phyloP scores from a whole-genome alignment of 2,797 vertebrate genomes.

The Spinus olivaceus region DNA sequence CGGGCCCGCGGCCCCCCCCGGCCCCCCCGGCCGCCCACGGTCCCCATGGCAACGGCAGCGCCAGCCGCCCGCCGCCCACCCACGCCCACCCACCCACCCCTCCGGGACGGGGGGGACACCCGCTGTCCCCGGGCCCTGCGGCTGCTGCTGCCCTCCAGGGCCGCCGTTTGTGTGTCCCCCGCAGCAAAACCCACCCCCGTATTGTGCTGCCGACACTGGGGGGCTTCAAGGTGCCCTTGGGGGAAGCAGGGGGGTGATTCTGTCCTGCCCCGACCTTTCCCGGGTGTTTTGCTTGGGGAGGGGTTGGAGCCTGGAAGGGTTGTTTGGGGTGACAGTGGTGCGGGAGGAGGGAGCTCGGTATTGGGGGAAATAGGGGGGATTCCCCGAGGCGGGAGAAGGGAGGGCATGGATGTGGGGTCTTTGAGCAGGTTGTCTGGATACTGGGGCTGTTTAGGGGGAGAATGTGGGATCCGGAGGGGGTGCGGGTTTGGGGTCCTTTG shows the following conservation, averaged over 20 bases:
- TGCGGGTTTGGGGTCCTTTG: background rate
- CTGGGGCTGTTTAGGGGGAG: background rate
- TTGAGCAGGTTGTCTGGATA: background rate
- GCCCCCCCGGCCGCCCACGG: background rate
- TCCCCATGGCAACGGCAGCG: slow-evolving; percentile 57
- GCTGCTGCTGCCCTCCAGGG: background rate
- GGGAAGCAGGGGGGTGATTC: background rate
- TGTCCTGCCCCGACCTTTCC: no score
- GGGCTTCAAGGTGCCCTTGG: background rate
- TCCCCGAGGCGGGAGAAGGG: background rate
- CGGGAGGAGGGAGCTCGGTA: background rate
- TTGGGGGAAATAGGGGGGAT: background rate
- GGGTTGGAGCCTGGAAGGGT: background rate
- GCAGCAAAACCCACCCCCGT: background rate
- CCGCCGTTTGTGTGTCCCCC: no score
- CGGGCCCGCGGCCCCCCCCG: background rate
- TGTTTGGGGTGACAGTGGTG: background rate
- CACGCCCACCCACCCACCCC: background rate
- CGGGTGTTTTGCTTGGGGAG: background rate
- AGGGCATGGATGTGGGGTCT: background rate
- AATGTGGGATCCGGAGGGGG: background rate
- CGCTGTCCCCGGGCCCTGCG: background rate
- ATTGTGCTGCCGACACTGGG: background rate
- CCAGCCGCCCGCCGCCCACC: background rate
- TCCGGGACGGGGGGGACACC: background rate